Evolutionary conservation across 2,113 vertebrate genomes (phyloP), one percentile per base, ranked within the genome.

Genomic region (Hippocampus comes): DNA sequence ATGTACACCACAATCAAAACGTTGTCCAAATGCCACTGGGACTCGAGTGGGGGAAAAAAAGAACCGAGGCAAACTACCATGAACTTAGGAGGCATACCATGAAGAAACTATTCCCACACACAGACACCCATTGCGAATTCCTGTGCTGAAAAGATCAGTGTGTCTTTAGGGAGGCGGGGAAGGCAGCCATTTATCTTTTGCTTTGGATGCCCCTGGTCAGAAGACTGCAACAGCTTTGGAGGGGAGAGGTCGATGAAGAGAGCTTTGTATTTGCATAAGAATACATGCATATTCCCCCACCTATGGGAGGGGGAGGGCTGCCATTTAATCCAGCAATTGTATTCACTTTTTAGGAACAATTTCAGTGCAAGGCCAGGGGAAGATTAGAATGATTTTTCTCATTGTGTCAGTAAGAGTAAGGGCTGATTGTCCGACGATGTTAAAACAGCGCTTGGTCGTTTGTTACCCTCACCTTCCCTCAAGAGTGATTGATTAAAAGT

Each of bases 191-290:
- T 88, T 85, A 87, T 88, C 81, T 85, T 83, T 77, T 1, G 3
- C 69, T 78, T 75, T 79, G 53, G 80, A 75, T 76, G 81, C 80
- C 85, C 79, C 78, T 78, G 78, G 87, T 88, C 77, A 78, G 84
- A 68, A 80, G 65, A 79, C 70, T 78, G 73, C 76, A 78, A 60
- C 70, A 38, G 79, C 75, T 82, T 88, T 72, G 64, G 38, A 67
- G 57, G 72, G 63, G 56, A 61, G 74, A 60, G 56, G 67, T 43
- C 23, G 25, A 69, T 66, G 67, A 77, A 78, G 77, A 71, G 83
- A 75, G 72, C 20, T 23, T 27, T 0, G 38, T 43, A 90, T 92
- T 89, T 91, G 83, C 91, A 91, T 92, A 77, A 91, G 78, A 90
- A 92, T 89, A 76, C 71, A 81, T 70, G 66, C 74, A 75, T 76